phyloP scores from a whole-genome alignment of 2,113 vertebrate species.

The Mixornis gularis region DNA sequence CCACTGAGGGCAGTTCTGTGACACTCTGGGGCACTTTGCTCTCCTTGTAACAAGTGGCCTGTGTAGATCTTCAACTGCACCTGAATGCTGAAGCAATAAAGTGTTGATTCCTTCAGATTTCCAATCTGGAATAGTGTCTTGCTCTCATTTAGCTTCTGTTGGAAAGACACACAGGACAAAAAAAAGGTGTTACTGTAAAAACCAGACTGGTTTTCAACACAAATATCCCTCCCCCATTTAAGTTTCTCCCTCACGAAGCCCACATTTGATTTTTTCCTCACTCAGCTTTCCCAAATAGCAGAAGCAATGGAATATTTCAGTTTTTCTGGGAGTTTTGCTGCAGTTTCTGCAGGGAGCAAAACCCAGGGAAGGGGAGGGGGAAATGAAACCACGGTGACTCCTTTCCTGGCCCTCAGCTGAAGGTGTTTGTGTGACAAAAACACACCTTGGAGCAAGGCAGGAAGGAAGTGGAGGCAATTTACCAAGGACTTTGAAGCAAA shows the following conservation, averaged over 20 bases:
- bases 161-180: background rate
- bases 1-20: conserved; percentile 36
- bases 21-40: conserved; percentile 33
- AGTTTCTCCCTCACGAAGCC: background rate
- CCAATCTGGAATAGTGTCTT: background rate
- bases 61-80: rapidly evolving
- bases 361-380: background rate
- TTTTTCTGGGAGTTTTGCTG: background rate
- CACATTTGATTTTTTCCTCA: background rate
- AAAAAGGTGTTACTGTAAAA: background rate
- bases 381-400: background rate
- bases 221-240: background rate
- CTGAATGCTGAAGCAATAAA: conserved; percentile 65
- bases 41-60: background rate
- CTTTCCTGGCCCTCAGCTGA: background rate
- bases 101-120: conserved; percentile 43
- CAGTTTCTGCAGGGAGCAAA: background rate
- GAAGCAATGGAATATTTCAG: background rate
- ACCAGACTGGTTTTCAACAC: background rate
- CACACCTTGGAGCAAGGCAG: background rate
- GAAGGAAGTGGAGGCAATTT: background rate
- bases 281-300: background rate
- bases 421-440: background rate
- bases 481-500: background rate
- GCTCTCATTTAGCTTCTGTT: background rate